These are phyloP conservation scores for Pogonophryne albipinna DNA, from an alignment of 2,797 vertebrate species.

Conservation along the genomic window DNA sequence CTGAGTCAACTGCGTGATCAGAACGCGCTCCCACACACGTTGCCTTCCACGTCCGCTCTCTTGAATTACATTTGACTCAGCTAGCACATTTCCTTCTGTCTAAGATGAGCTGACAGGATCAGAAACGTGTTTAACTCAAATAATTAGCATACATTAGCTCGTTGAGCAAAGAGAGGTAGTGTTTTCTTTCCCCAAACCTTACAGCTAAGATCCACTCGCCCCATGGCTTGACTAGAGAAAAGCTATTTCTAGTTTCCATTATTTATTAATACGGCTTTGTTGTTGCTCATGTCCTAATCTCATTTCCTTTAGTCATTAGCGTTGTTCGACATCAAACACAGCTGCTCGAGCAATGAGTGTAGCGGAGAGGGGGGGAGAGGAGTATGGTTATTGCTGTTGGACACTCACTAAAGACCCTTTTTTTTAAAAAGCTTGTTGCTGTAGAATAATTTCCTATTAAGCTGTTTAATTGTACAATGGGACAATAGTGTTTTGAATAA, in stretches of 20 bases:
- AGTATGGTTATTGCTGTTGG: constrained; percentile 60
- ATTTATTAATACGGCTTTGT: constrained; percentile 78
- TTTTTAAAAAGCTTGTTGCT: constrained; percentile 39
- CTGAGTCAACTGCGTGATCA: constrained; percentile 47
- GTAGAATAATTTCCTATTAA: constrained; percentile 55
- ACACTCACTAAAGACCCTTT: constrained; percentile 63
- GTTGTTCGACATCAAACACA: constrained; percentile 77
- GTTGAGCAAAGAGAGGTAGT: constrained; percentile 12
- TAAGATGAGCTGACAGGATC: constrained; percentile 52
- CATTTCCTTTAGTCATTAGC: constrained; percentile 80
- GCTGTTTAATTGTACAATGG: constrained; percentile 41
- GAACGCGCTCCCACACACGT: constrained; percentile 37
- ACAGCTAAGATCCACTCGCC: constrained; percentile 49
- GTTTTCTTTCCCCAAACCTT: constrained; percentile 45
- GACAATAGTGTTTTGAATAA: constrained; percentile 36
- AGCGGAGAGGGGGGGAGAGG: constrained; percentile 18
- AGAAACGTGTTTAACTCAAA: constrained; percentile 47
- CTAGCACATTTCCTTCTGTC: not conserved
- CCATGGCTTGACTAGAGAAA: constrained; percentile 58
- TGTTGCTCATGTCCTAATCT: constrained; percentile 75
- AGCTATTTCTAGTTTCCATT: constrained; percentile 72
- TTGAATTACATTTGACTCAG: constrained; percentile 18
- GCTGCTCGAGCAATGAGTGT: constrained; percentile 52
- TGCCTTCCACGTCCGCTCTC: constrained; percentile 16
- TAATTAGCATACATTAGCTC: constrained; percentile 59